These are phyloP conservation scores for Gila robusta DNA, from an alignment of 2,797 vertebrate genomes.

Conservation along the genomic window DNA sequence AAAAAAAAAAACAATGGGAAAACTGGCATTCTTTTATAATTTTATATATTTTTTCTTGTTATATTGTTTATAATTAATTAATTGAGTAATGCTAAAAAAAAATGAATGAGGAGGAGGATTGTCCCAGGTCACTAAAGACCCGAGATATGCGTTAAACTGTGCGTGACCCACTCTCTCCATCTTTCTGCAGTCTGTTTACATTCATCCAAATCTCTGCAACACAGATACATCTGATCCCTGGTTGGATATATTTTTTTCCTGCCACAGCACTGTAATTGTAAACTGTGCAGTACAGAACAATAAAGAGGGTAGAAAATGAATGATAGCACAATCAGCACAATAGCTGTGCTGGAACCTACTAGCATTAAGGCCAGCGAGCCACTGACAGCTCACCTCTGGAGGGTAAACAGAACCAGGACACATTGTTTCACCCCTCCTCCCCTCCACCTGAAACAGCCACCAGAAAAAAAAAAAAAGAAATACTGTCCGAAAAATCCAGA, in stretches of 20 bases:
- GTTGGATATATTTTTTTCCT: constrained; percentile 12
- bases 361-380: constrained; percentile 70
- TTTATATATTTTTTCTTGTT: too few species aligned
- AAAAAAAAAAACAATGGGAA: too few species aligned
- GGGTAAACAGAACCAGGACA: constrained; percentile 60
- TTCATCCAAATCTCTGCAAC: constrained; percentile 9
- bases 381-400: constrained; percentile 67
- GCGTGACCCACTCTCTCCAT: constrained; percentile 9
- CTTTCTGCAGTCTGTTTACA: not conserved
- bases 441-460: constrained; percentile 29
- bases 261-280: constrained; percentile 8
- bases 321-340: constrained; percentile 67
- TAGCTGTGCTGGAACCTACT: constrained; percentile 65
- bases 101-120: too few species aligned
- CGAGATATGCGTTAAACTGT: not conserved
- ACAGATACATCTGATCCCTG: not conserved
- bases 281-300: constrained; percentile 61
- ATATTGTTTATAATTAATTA: too few species aligned
- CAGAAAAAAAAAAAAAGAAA: constrained; percentile 18
- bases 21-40: too few species aligned
- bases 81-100: too few species aligned
- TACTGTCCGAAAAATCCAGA: constrained; percentile 64
- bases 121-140: too few species aligned
- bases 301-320: constrained; percentile 60
- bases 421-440: constrained; percentile 46